A percentile compares a stretch with the other conserved stretches of the same genome.
Evolutionary conservation across 2,888 invertebrate genomes (phyloP).

Genomic region (Nematopogon swammerdamellus): DNA sequence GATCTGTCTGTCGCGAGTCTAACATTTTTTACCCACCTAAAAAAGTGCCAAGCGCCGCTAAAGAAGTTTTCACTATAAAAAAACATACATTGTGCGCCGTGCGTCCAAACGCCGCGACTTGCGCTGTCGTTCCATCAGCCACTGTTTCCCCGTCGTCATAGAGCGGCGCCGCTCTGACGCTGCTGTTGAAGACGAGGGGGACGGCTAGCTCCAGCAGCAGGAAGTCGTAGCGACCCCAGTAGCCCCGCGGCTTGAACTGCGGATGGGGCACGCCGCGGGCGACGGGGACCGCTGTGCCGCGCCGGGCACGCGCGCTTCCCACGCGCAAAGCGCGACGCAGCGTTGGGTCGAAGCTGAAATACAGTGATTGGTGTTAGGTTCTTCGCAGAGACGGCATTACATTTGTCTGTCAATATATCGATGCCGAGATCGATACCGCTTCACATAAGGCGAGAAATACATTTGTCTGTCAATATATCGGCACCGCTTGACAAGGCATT

Average conservation of each 20-base stretch:
- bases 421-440: no score
- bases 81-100: not conserved
- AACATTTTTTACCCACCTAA: no score
- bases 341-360: not conserved
- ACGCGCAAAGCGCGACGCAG: not conserved
- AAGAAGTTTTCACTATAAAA: no score
- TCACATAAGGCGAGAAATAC: no score
- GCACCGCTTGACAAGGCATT: no score
- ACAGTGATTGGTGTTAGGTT: no score
- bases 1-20: no score
- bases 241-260: not conserved
- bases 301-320: not conserved
- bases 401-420: no score
- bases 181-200: conserved; percentile 30
- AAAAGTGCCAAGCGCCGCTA: no score
- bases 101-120: not conserved
- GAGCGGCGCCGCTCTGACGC: conserved; percentile 25
- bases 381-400: no score
- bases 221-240: conserved; percentile 35
- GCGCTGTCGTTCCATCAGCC: not conserved
- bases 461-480: no score
- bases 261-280: not conserved
- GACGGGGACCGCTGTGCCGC: not conserved
- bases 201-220: conserved; percentile 33
- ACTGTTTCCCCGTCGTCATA: conserved; percentile 18